Evolutionary conservation across 2,888 invertebrate species (phyloP), one percentile per base, ranked within the genome.

Genomic region (Acleris cristana): DNA sequence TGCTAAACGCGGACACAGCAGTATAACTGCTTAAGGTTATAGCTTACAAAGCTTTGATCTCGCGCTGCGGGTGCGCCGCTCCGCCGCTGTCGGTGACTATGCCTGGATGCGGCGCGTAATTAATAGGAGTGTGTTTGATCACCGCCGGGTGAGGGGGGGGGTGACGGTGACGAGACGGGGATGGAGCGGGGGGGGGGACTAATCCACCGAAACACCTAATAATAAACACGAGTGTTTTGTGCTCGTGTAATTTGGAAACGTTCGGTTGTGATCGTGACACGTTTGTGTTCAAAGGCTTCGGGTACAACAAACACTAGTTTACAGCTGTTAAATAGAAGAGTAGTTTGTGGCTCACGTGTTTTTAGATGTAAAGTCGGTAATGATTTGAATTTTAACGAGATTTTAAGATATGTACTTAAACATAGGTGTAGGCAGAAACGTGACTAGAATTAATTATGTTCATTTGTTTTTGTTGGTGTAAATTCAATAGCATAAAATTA

Each of bases 41-140:
- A 18, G 21, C 56, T 21, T 56, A 56, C 56, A 56, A 56, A 21
- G 56, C 56, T 56, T 56, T 56, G 56, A 56, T 56, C 21, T 56
- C 44, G 21, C 44, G 16, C 21, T 16, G 40, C 16, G 40, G 56
- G 12, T 21, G 34, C 19, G 55, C 5, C 3, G 53, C 21, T 19
- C 8, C 16, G 44, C 21, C 7, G 16, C 16, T 0, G 16, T 14
- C 55, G 34, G 19, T 55, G n/a, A 34, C 19, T 55, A 48, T 48
- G 48, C 48, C 19, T 55, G 18, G 54, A 55, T 34, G 55, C 55
- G 18, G 40, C 18, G 55, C 21, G 56, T 56, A 40, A 56, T 56
- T 56, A 56, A 44, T 44, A 21, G 44, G 34, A 40, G 40, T 34
- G 44, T 56, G 56, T 56, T 56, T 44, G 56, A 56, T 56, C 56